Evolutionary conservation across 2,888 invertebrate species (phyloP).

Genomic region (Minunthozetes semirufus): DNA sequence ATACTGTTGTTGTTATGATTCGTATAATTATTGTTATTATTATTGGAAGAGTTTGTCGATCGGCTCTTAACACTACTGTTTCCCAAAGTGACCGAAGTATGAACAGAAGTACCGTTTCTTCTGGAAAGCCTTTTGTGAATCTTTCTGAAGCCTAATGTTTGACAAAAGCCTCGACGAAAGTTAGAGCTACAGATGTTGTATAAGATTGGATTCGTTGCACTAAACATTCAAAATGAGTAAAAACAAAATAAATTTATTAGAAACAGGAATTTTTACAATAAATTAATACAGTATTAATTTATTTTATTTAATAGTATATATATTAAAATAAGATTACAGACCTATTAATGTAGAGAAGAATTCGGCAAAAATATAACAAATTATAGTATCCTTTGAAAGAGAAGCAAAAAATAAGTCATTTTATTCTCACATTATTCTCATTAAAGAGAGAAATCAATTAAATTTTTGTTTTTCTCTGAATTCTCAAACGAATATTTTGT

Average conservation of each 20-base stretch:
- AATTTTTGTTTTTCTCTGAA: background rate
- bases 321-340: background rate
- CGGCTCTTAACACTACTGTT: constrained; percentile 18
- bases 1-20: background rate
- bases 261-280: background rate
- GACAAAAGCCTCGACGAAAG: constrained; percentile 57
- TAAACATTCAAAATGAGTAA: constrained; percentile 50
- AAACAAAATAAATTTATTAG: background rate
- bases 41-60: constrained; percentile 8
- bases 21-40: constrained; percentile 11
- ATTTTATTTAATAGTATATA: background rate
- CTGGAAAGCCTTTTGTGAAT: background rate
- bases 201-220: constrained; percentile 77
- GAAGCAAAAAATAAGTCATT: background rate
- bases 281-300: background rate
- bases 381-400: constrained; percentile 60
- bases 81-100: background rate
- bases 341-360: constrained; percentile 74
- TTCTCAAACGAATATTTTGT: too few relatives aligned
- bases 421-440: background rate
- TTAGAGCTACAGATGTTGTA: constrained; percentile 89
- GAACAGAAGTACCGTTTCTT: constrained; percentile 14
- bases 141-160: constrained; percentile 5
- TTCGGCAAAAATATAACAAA: constrained; percentile 73
- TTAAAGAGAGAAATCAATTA: background rate